Evolutionary conservation across 2,113 vertebrate species (phyloP).

Genomic region (Cyanoderma ruficeps): DNA sequence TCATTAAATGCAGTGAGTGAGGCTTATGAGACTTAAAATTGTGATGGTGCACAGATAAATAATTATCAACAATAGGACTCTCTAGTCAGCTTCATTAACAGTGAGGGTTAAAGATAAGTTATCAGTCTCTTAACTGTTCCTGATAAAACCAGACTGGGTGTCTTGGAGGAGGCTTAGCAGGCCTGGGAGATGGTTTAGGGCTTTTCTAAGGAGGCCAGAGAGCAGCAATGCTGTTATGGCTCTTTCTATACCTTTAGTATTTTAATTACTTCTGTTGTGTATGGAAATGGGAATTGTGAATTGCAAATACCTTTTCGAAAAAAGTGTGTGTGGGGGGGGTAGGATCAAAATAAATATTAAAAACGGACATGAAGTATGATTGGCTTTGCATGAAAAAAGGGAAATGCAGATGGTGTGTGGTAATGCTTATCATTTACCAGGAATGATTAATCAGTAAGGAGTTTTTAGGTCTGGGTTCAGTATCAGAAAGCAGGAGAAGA

Average conservation of each 20-base stretch:
- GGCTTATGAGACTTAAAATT: neutral
- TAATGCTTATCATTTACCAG: neutral
- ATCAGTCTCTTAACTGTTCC: neutral
- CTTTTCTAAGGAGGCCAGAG: neutral
- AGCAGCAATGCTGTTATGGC: neutral
- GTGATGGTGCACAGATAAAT: neutral
- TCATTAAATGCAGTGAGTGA: neutral
- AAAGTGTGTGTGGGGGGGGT: too few species aligned
- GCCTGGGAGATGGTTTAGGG: neutral
- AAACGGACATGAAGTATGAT: neutral
- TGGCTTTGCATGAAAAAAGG: neutral
- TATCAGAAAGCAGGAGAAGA: neutral
- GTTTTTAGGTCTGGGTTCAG: neutral
- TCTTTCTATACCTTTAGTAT: fast-evolving
- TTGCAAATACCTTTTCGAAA: neutral
- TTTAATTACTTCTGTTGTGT: neutral
- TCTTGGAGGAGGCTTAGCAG: neutral
- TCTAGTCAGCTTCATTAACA: neutral
- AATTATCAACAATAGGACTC: neutral
- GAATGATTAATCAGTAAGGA: neutral
- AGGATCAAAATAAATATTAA: neutral
- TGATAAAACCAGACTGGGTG: neutral
- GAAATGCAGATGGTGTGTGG: neutral
- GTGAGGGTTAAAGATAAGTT: neutral
- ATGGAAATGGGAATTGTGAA: neutral